Evolutionary conservation across 2,797 vertebrate species (phyloP), one percentile per base, ranked within the genome.

Genomic region (Darevskia mixta): DNA sequence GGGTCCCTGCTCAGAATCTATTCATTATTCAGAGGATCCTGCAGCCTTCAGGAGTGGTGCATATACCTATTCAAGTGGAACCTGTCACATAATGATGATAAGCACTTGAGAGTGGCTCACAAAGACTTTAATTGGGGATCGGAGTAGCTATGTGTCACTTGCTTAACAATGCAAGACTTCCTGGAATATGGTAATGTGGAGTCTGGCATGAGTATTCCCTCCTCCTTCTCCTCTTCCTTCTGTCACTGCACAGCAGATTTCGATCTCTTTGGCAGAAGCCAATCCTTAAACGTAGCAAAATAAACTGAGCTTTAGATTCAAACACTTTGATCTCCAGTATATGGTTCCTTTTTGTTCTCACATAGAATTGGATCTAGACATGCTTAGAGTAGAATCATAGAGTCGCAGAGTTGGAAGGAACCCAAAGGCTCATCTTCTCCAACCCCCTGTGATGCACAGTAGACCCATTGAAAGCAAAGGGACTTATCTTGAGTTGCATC

Each of bases 21-120:
- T 86, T 82, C 66, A 49, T 72, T 67, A n/a, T 67, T 87, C 55
- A 41, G 25, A 90, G 23, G 61, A 29, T 79, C 79, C 55, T 27
- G 3, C 35, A 69, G 55, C 23, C 45, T 75, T 71, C n/a, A 29
- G 61, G 49, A 58, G 20, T 29, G 38, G 11, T 4, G 3, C n/a
- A 18, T 20, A 67, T 20, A 27, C 43, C 32, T 80, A n/a, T 75
- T 81, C 58, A 64, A 55, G 75, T 66, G 73, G 61, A 55, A n/a
- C n/a, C 76, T 87, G 76, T 83, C 58, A 66, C 43, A 32, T 10
- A 80, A 41, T 84, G 67, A 32, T 32, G 32, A 79, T 67, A 58
- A 76, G 58, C 6, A 9, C 13, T 67, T n/a, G 25, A 90, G 45
- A n/a, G 8, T 35, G 20, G 13, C 11, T 75, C 66, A 61, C 55